Base-by-base conservation (phyloP, 2,888 invertebrate species). In the Endotricha flammealis region DNA sequence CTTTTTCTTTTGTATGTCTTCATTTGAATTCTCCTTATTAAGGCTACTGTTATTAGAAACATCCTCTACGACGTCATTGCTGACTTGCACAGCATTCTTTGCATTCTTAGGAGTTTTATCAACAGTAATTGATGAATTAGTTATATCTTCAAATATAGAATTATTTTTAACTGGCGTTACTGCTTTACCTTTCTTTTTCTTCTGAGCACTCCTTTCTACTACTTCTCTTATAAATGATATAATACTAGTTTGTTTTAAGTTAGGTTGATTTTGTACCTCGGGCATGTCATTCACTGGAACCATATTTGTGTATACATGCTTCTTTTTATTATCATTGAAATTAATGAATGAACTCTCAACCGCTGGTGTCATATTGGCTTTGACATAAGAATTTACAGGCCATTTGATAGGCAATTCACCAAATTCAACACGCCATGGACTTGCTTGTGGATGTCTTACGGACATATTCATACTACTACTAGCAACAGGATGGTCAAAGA, bases 291-390 rank as follows among this genome's bases (percentile, higher is more conserved):
- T 51, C 34, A 71, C 60, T 10, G 62, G 47, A 4, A 77, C 44
- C 37, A 86, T 55, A 38, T 81, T 74, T 8, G 83, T 83, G 41
- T 83, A 86, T 1, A 86, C 78, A 77, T 85, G 82, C 57, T 78
- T 82, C 52, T 74, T 82, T 42, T 65, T 78, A 9, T 44, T 51
- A 8, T 75, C 74, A 50, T 68, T 67, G 28, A 67, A 55, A 39
- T 74, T 73, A 0, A 83, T 66, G 36, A 79, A 86, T 3, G 86
- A 86, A 36, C 75, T 67, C 42, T 87, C 87, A 10, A 83, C 70
- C 7, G 87, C 82, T 24, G 87, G 87, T 27, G 87, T 87, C 87
- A 87, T 85, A 39, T 87, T 80, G 5, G 87, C 46, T 48, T 87
- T 87, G 0, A 86, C 65, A 57, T 85, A 80, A 4, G 79, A 67